These are phyloP conservation scores for Calosoma granatense DNA, from an alignment of 1,140 invertebrate species.

Conservation along the genomic window DNA sequence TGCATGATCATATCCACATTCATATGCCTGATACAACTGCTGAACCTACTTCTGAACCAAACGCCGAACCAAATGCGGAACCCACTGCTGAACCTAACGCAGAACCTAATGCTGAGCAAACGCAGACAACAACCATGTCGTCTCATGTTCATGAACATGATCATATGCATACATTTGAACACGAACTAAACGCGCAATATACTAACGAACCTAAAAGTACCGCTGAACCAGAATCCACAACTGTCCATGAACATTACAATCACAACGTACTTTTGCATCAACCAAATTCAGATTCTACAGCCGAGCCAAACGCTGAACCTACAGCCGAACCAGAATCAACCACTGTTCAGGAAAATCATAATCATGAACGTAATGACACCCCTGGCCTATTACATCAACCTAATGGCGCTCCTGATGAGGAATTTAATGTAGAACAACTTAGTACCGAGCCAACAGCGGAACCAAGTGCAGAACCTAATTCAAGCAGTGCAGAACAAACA, in stretches of 20 bases:
- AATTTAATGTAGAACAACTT: constrained; percentile 20
- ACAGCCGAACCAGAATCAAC: constrained; percentile 25
- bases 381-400: too few relatives aligned
- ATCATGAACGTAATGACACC: too few relatives aligned
- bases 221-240: constrained; percentile 11
- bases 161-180: constrained; percentile 17
- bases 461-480: constrained; percentile 28
- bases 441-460: constrained; percentile 32
- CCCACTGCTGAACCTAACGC: constrained; percentile 22
- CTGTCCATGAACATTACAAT: constrained; percentile 14
- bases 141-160: constrained; percentile 4
- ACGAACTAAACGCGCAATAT: constrained; percentile 17
- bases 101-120: constrained; percentile 25
- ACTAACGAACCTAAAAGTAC: constrained; percentile 18
- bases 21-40: constrained; percentile 21
- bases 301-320: constrained; percentile 29
- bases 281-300: background rate
- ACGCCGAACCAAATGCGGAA: constrained; percentile 22
- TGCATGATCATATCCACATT: constrained; percentile 4
- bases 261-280: background rate
- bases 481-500: constrained; percentile 27
- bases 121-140: constrained; percentile 15
- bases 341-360: constrained; percentile 18
- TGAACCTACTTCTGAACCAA: constrained; percentile 23
- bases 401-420: constrained; percentile 19